Base-by-base conservation (phyloP, 2,888 invertebrate species). In the Pandemis heparana region DNA sequence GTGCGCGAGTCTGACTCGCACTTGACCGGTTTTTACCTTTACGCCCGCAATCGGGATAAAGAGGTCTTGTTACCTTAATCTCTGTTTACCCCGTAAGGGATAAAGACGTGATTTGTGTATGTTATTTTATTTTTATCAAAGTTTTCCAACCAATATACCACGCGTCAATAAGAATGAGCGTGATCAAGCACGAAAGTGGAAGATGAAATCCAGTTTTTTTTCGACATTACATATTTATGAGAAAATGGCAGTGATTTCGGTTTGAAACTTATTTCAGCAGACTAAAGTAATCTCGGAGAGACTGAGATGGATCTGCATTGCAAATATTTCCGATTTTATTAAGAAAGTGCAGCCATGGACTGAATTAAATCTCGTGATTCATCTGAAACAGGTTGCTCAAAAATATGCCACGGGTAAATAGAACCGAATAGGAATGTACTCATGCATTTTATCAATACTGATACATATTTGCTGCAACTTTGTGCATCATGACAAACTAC, bases 271-370 rank as follows among this genome's bases (percentile, higher is more conserved):
- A 75, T 82, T 81, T 81, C 80, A 82, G 83, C 82, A 81, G 84
- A 83, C 80, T 80, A 80, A 85, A 88, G 87, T 88, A 87, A 89
- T 85, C 81, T 81, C 83, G 78, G 79, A 78, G 80, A 80, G 79
- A 79, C 83, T 82, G 83, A 82, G 80, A 78, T 78, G 77, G 80
- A 91, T 92, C 86, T 89, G 88, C 89, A 89, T 88, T 91, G 90
- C 92, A 88, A 92, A 92, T 91, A 85, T 83, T 84, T 83, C 83
- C 87, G 86, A 89, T 90, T 90, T 91, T 88, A 89, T 88, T 87
- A 90, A 87, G 87, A 89, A 87, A 87, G 83, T 89, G 87, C 91
- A 90, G 85, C 87, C 82, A 82, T 82, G 80, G 83, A 82, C 85
- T 83, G 86, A 85, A 86, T 87, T 87, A 84, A 85, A 88, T 88